These are phyloP conservation scores for Phytoseiulus persimilis DNA, from an alignment of 2,888 invertebrate genomes.

Conservation along the genomic window DNA sequence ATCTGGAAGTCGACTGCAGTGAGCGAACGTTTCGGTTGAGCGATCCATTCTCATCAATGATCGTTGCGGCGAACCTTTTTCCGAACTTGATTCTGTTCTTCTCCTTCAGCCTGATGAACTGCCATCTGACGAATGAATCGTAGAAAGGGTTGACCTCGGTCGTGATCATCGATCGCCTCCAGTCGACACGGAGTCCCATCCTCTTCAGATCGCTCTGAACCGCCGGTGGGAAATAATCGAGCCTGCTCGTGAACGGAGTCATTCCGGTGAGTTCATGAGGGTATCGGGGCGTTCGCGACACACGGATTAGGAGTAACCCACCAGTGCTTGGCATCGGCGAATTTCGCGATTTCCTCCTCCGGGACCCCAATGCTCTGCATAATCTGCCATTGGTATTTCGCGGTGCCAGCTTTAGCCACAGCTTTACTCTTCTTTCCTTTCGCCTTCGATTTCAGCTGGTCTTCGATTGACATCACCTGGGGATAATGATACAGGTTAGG, in stretches of 20 bases:
- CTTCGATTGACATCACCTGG: conserved; percentile 35
- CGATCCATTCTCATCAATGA: no score
- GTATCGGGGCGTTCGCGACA: not conserved
- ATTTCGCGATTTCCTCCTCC: conserved; percentile 83
- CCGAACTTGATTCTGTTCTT: conserved; percentile 88
- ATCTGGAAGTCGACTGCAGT: conserved; percentile 50
- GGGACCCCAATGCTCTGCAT: conserved; percentile 83
- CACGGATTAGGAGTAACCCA: not conserved
- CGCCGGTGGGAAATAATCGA: conserved; percentile 90
- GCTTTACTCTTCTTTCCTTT: conserved; percentile 67
- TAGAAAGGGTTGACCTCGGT: conserved; percentile 95
- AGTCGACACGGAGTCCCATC: conserved; percentile 91
- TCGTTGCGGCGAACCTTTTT: conserved; percentile 65
- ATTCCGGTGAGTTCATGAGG: not conserved
- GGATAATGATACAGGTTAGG: no score
- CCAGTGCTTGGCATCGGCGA: conserved; percentile 85
- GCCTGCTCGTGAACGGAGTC: conserved; percentile 43
- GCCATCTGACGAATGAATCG: conserved; percentile 96
- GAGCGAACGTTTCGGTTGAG: no score
- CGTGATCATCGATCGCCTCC: conserved; percentile 95
- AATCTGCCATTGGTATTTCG: conserved; percentile 97
- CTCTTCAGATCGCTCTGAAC: conserved; percentile 74
- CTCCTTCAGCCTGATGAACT: conserved; percentile 74
- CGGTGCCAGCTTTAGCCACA: conserved; percentile 74
- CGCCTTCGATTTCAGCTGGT: conserved; percentile 15